Base-by-base conservation (phyloP, 1,140 invertebrate species). In the Drosophila ercepeae region DNA sequence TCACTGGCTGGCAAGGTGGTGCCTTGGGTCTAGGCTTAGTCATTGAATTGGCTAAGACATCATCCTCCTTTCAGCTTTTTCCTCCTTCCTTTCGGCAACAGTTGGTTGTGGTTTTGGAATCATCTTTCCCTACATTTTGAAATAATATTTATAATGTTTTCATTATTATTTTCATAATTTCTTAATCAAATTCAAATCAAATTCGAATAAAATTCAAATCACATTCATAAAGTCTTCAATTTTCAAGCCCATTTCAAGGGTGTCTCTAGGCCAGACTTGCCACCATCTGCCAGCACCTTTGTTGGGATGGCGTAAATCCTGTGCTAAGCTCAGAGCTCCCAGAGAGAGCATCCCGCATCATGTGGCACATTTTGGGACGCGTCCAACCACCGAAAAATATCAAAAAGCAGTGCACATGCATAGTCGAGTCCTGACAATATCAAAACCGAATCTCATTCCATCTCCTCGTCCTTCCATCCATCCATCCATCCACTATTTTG, bases 271-370 rank as follows among this genome's bases (percentile, higher is more conserved):
- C 34, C 4, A 14, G 36, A 8, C 18, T 13, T n/a, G n/a, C n/a
- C 34, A 11, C 34, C 16, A n/a, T 13, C 27, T 21, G 16, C 46
- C 21, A 14, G 11, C 44, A 39, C 7, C 34, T n/a, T 11, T 29
- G 23, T 52, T 82, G 63, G 59, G 63, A 13, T 71, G 74, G 52
- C 72, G n/a, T n/a, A 86, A 73, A 86, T 86, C 82, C 73, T 77
- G 48, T 58, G 72, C 76, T 84, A 88, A 86, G 81, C 81, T 81
- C 72, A 52, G 55, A 75, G 60, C 65, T 53, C 57, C 45, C 59
- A 61, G 69, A 23, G 25, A 50, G 58, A 64, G 55, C 50, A 59
- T 64, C 68, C 73, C 73, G 78, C 78, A 81, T 81, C 44, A 52
- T n/a, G 25, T 51, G 4, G 13, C 42, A 36, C 11, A 19, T 70